These are phyloP conservation scores for Parnassius smintheus DNA, from an alignment of 2,888 invertebrate species.

Conservation along the genomic window DNA sequence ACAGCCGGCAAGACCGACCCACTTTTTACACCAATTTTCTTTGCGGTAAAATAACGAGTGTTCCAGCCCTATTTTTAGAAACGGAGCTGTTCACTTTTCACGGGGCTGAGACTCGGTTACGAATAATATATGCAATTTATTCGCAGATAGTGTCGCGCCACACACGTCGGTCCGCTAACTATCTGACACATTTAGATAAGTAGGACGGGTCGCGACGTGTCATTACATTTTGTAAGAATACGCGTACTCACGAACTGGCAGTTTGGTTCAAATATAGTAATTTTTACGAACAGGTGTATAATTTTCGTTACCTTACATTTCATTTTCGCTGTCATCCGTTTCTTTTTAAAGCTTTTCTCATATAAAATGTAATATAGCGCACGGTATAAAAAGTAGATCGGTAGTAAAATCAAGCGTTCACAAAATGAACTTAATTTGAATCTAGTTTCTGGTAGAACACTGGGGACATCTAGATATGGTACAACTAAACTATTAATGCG, in stretches of 20 bases:
- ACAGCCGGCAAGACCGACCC: too few species aligned
- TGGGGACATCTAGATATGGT: too few species aligned
- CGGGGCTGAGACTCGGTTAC: constrained; percentile 31
- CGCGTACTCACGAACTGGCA: neutral
- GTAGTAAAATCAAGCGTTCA: too few species aligned
- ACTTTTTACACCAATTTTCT: neutral
- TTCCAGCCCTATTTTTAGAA: neutral
- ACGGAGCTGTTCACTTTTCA: constrained; percentile 32
- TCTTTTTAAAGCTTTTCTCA: too few species aligned
- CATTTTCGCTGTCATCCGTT: too few species aligned
- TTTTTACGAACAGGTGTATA: neutral
- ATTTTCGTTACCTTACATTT: too few species aligned
- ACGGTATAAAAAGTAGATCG: too few species aligned
- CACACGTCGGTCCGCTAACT: constrained; percentile 31
- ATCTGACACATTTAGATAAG: constrained; percentile 32
- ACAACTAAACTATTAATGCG: too few species aligned
- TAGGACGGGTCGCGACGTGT: constrained; percentile 5
- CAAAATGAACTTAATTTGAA: too few species aligned
- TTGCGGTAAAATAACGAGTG: neutral
- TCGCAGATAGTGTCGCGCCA: constrained; percentile 36
- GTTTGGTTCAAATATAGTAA: neutral
- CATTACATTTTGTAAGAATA: constrained; percentile 19
- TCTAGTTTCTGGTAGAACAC: too few species aligned
- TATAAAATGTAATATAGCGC: too few species aligned
- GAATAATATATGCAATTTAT: constrained; percentile 38